Percentiles rank a stretch among this genome's conserved stretches.
phyloP scores from a whole-genome alignment of 1,140 invertebrate species.

The fruit fly (Drosophila melanogaster) region Release_6_plus_ISO1_MT NT_037436.4:17833501-17834000 shows the following conservation, averaged over 20 bases:
- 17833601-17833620: neutral
- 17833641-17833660: conserved; percentile 16
- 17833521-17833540: neutral
- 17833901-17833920: no score
- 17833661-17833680: neutral
- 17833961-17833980: no score
- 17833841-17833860: no score
- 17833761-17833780: conserved; percentile 16
- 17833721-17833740: conserved; percentile 1
- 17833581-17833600: conserved; percentile 15
- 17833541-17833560: conserved; percentile 16
- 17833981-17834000: no score
- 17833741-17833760: conserved; percentile 2
- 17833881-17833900: no score
- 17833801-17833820: conserved; percentile 11
- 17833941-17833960: no score
- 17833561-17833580: conserved; percentile 10
- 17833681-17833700: neutral
- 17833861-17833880: no score
- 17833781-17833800: conserved; percentile 3
- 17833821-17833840: no score
- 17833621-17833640: neutral
- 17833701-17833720: conserved; percentile 22
- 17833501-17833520: neutral
- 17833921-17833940: no score